Evolutionary conservation across 23 tunicate species (phyloP).

Genomic region (Diplosoma virens): DNA sequence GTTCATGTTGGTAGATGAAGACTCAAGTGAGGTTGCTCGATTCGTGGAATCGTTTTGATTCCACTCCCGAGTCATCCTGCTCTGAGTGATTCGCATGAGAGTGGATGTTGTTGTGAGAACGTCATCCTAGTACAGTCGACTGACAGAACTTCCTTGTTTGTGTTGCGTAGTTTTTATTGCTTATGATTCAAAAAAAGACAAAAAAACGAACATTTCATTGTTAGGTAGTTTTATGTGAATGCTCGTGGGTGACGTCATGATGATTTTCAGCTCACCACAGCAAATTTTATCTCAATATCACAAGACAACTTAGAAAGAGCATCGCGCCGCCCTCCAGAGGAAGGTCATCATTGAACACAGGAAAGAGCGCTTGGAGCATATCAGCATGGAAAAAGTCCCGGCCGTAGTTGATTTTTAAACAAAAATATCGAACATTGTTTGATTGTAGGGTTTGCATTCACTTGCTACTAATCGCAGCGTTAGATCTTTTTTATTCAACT

Average conservation of each 20-base stretch:
- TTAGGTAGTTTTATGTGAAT: no score
- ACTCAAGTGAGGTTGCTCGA: background rate
- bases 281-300: constrained; percentile 26
- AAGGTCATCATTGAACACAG: constrained; percentile 72
- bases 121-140: constrained; percentile 5
- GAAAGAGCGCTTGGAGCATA: constrained; percentile 71
- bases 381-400: constrained; percentile 64
- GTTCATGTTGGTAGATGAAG: constrained; percentile 35
- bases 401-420: background rate
- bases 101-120: constrained; percentile 2
- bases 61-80: background rate
- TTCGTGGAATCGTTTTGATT: constrained; percentile 5
- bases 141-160: background rate
- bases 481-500: no score
- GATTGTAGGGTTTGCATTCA: no score
- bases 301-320: constrained; percentile 62
- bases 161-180: background rate
- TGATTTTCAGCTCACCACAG: constrained; percentile 31
- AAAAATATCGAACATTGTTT: no score
- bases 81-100: background rate
- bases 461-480: no score
- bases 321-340: constrained; percentile 50
- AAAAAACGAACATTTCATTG: no score
- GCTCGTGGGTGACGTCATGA: no score
- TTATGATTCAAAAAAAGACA: background rate